These are phyloP conservation scores for Columba janthina DNA, from an alignment of 2,113 vertebrate genomes.

Conservation along the genomic window DNA sequence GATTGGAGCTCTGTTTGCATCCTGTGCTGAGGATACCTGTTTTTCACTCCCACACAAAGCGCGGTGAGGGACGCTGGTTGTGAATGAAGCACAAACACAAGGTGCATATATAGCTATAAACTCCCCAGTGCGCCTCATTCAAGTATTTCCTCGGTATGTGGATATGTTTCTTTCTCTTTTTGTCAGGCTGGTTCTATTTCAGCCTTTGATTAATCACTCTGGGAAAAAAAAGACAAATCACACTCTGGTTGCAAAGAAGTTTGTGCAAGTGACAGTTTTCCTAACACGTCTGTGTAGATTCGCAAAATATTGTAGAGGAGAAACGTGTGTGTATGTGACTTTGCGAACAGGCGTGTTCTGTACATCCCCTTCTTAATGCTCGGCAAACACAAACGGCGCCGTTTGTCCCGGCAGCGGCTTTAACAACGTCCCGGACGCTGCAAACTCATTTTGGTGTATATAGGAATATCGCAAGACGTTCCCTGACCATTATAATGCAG, in stretches of 20 bases:
- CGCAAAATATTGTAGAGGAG: slow-evolving; percentile 27
- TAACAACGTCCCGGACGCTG: not conserved
- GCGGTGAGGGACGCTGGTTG: not conserved
- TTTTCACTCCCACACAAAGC: not conserved
- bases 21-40: too few relatives aligned
- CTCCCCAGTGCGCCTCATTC: not conserved
- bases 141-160: rapidly evolving
- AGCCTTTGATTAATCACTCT: slow-evolving; percentile 4
- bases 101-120: rapidly evolving
- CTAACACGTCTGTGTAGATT: slow-evolving; percentile 47
- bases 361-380: not conserved
- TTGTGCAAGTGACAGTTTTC: slow-evolving; percentile 59
- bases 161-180: not conserved
- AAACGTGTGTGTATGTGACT: not conserved
- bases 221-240: not conserved
- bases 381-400: not conserved
- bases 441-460: not conserved
- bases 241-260: slow-evolving; percentile 34
- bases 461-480: not conserved
- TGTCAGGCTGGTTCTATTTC: not conserved
- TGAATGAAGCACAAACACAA: not conserved
- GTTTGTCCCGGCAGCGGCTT: not conserved
- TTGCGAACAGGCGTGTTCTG: not conserved
- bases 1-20: not conserved
- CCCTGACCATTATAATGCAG: slow-evolving; percentile 14